These are phyloP conservation scores for Phallusia fumigata DNA, from an alignment of 23 tunicate genomes.

Conservation along the genomic window DNA sequence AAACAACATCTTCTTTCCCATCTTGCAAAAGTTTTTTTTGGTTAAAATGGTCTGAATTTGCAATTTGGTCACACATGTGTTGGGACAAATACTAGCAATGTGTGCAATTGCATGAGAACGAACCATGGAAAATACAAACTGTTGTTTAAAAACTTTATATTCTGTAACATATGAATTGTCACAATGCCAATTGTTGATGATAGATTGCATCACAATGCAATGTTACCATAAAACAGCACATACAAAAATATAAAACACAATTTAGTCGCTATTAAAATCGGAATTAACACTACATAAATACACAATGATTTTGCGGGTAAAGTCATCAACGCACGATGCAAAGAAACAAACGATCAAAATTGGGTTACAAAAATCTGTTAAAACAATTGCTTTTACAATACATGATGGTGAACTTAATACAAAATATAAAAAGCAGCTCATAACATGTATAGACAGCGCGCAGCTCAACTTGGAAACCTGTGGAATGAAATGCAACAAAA, in stretches of 20 bases:
- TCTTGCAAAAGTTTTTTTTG: no score
- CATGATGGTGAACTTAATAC: constrained; percentile 5
- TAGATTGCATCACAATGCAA: not conserved
- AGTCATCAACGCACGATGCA: not conserved
- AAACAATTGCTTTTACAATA: not conserved
- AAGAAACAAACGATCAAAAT: not conserved
- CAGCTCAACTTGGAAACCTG: not conserved
- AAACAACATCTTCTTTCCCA: no score
- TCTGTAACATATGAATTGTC: not conserved
- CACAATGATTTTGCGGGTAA: not conserved
- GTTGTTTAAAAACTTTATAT: not conserved
- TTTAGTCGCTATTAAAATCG: not conserved
- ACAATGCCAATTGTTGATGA: constrained; percentile 1
- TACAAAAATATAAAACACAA: constrained; percentile 2
- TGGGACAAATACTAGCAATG: no score
- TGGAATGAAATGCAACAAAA: not conserved
- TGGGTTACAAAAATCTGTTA: not conserved
- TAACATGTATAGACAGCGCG: not conserved
- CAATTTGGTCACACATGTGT: no score
- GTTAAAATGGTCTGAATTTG: no score
- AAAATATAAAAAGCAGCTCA: constrained; percentile 13
- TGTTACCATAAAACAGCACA: not conserved
- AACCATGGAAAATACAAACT: not conserved
- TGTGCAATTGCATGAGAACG: not conserved
- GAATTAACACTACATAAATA: not conserved